phyloP scores from a whole-genome alignment of 2,113 vertebrate genomes.

The Macrotus californicus region DNA sequence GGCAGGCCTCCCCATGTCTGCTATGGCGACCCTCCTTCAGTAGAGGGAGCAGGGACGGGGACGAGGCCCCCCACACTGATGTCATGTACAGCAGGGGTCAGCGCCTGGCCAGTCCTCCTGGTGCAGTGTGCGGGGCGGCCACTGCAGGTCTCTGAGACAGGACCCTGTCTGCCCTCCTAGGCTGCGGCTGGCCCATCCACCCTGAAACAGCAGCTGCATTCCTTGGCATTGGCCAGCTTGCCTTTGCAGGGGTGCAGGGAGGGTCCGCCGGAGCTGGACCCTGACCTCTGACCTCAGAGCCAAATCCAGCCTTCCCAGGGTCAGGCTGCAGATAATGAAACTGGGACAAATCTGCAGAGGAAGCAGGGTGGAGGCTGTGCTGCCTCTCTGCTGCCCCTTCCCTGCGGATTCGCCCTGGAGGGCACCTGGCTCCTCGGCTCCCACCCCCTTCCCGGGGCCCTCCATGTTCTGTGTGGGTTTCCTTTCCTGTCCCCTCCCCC shows the following conservation, averaged over 20 bases:
- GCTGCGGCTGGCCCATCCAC: background rate
- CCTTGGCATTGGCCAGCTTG: accelerated
- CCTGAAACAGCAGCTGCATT: background rate
- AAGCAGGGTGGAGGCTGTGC: background rate
- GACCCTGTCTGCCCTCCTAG: background rate
- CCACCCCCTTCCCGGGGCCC: background rate
- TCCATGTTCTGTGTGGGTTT: background rate
- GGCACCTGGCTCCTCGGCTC: background rate
- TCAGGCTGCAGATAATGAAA: background rate
- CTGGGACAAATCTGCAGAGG: background rate
- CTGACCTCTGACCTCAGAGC: background rate
- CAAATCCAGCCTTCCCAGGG: background rate
- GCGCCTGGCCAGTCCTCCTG: accelerated
- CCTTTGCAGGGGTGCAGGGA: background rate
- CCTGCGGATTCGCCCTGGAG: background rate
- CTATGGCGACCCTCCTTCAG: accelerated
- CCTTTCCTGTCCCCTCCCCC: background rate
- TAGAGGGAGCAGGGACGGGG: background rate
- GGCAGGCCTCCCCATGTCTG: too few relatives aligned
- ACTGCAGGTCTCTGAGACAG: background rate
- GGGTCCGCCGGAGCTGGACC: background rate
- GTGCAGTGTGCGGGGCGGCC: accelerated
- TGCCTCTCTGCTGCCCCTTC: background rate
- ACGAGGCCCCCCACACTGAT: accelerated
- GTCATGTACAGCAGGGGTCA: background rate